Evolutionary conservation across 2,888 invertebrate genomes (phyloP), one percentile per base, ranked within the genome.

Genomic region (Meta bourneti): DNA sequence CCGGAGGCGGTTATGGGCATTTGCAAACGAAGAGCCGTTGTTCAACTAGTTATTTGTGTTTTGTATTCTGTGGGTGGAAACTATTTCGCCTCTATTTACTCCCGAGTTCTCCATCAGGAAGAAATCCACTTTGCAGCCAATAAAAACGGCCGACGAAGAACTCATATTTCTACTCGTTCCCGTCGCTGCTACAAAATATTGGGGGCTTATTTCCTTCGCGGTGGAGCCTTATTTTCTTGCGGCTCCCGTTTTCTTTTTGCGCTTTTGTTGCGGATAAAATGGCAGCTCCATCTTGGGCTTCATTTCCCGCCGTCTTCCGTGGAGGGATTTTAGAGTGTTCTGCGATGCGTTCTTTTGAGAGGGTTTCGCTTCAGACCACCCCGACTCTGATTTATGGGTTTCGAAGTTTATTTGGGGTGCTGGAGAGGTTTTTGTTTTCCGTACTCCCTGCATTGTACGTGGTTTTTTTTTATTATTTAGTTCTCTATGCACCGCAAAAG

Each of bases 11-110:
- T 88, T 88, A 82, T 91, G 81, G 78, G 91, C 91, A 91, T 91
- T 87, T 91, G 91, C 91, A 91, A 91, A 91, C 86, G 91, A 86
- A 49, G 13, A 79, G n/a, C 54, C 89, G 90, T 90, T 90, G 82
- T 86, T 74, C 85, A 87, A 91, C 87, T 91, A 86, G 91, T 91
- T 91, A 91, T 87, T 91, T 91, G 86, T 91, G 91, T 91, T 91
- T 91, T 81, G 91, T 87, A 91, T 91, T 91, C 91, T 82, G 81
- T 82, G 77, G 87, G 77, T 86, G 78, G 81, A 91, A 91, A 87
- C 86, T 80, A 86, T 87, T 91, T 52, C 81, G 34, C 34, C 88
- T 20, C 13, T 70, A 85, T 86, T 86, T 81, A 90, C 82, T 80
- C 75, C 70, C 74, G 48, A 16, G 54, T 81, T 75, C 81, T 16